A percentile compares a stretch with the other conserved stretches of the same genome.
phyloP scores from a whole-genome alignment of 2,888 invertebrate genomes.

The Nymphalis urticae region DNA sequence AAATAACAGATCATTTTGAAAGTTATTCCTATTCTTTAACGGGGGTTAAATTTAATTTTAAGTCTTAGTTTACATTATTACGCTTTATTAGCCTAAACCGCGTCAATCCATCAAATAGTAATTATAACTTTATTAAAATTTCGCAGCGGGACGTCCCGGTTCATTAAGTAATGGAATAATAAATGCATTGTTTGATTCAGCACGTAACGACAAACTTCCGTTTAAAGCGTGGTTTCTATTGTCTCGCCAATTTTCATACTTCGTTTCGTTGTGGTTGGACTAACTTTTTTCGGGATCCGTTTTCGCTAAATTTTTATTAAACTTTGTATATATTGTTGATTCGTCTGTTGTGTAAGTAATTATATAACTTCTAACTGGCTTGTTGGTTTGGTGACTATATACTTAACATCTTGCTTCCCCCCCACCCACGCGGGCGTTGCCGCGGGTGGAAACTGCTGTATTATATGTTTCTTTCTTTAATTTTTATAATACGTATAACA shows the following conservation, averaged over 20 bases:
- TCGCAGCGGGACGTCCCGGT: constrained; percentile 34
- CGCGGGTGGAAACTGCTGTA: too few relatives aligned
- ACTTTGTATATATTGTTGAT: too few relatives aligned
- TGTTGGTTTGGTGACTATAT: too few relatives aligned
- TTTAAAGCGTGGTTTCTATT: constrained; percentile 38
- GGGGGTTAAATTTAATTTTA: constrained; percentile 10
- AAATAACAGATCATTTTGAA: too few relatives aligned
- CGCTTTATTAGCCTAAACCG: constrained; percentile 26
- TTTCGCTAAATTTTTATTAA: neutral
- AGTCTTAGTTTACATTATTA: constrained; percentile 20
- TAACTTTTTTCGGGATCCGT: constrained; percentile 10
- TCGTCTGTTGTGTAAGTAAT: too few relatives aligned
- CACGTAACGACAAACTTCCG: constrained; percentile 42
- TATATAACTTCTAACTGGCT: too few relatives aligned
- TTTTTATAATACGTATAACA: too few relatives aligned
- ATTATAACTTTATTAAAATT: constrained; percentile 43
- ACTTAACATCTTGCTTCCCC: too few relatives aligned
- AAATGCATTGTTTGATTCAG: constrained; percentile 48
- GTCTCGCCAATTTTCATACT: constrained; percentile 49
- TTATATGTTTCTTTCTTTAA: too few relatives aligned
- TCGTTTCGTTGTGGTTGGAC: constrained; percentile 45
- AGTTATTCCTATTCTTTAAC: neutral
- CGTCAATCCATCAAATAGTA: constrained; percentile 36
- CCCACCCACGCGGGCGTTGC: too few relatives aligned
- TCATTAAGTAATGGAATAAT: constrained; percentile 52